Conservation (phyloP, 2,113 vertebrate species). For the Pardalotus punctatus region DNA sequence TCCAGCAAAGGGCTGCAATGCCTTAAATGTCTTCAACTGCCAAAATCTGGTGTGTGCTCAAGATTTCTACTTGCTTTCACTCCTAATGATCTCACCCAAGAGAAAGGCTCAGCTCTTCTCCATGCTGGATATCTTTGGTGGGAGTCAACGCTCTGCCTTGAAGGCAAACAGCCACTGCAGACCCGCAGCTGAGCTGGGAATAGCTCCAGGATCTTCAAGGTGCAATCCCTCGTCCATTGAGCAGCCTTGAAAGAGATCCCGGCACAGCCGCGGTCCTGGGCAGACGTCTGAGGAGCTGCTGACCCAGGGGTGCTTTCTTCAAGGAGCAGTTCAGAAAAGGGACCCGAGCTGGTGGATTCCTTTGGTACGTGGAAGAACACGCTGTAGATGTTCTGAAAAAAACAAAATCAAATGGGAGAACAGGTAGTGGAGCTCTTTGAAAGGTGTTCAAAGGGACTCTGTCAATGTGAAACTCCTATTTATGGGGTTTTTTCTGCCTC, state of each 20-base stretch:
- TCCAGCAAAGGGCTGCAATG: neutral
- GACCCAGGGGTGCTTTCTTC: neutral
- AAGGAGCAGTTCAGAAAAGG: neutral
- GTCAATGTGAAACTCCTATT: constrained; percentile 1
- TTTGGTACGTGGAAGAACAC: neutral
- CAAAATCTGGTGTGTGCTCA: neutral
- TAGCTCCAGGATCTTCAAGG: neutral
- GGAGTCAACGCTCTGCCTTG: neutral
- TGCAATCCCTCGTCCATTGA: accelerated
- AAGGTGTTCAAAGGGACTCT: constrained; percentile 49
- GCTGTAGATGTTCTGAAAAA: neutral
- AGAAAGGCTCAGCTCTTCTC: neutral
- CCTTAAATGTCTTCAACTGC: neutral
- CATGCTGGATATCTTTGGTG: neutral
- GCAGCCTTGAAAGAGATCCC: neutral
- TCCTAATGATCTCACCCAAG: neutral
- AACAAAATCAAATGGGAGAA: constrained; percentile 11
- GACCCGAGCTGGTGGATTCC: neutral
- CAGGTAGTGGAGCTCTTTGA: constrained; percentile 37
- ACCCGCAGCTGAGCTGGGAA: neutral
- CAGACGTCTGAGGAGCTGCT: neutral
- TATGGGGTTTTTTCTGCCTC: constrained; percentile 1
- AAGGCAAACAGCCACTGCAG: neutral
- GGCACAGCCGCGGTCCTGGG: neutral
- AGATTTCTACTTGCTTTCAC: neutral